phyloP scores from a whole-genome alignment of 2,113 vertebrate species.

The Euleptes europaea region DNA sequence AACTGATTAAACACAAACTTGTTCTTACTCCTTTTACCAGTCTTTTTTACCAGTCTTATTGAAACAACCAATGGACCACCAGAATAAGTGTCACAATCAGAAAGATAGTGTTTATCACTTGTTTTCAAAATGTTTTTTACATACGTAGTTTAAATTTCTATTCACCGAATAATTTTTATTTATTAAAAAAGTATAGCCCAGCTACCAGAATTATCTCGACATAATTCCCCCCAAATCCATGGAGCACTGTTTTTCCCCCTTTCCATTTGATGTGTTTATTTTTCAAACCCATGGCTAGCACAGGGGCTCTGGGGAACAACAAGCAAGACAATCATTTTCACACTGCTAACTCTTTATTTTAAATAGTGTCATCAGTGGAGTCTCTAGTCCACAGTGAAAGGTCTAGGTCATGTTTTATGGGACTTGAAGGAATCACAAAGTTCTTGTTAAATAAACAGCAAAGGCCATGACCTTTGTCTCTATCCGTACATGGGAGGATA shows the following conservation, averaged over 20 bases:
- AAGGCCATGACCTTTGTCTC: conserved; percentile 36
- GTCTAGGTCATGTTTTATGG: conserved; percentile 55
- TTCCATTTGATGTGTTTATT: neutral
- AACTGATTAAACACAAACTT: neutral
- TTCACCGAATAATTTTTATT: neutral
- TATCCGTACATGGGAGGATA: conserved; percentile 11
- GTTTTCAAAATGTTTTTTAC: neutral
- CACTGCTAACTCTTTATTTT: neutral
- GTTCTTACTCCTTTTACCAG: neutral
- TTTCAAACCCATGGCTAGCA: conserved; percentile 49
- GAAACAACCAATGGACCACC: neutral
- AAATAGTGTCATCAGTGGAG: neutral
- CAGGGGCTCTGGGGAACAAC: conserved; percentile 43
- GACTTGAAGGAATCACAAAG: conserved; percentile 34
- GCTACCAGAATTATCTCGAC: conserved; percentile 71
- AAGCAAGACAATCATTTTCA: conserved; percentile 27
- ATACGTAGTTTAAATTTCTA: neutral
- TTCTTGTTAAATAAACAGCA: conserved; percentile 12
- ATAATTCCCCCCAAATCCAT: conserved; percentile 75
- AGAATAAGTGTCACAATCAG: neutral
- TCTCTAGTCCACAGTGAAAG: conserved; percentile 28
- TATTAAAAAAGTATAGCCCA: conserved; percentile 48
- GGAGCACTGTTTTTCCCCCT: conserved; percentile 46
- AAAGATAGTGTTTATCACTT: neutral
- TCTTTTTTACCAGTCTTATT: too few relatives aligned